Evolutionary conservation across 2,797 vertebrate genomes (phyloP).

Genomic region (Gallirallus australis): DNA sequence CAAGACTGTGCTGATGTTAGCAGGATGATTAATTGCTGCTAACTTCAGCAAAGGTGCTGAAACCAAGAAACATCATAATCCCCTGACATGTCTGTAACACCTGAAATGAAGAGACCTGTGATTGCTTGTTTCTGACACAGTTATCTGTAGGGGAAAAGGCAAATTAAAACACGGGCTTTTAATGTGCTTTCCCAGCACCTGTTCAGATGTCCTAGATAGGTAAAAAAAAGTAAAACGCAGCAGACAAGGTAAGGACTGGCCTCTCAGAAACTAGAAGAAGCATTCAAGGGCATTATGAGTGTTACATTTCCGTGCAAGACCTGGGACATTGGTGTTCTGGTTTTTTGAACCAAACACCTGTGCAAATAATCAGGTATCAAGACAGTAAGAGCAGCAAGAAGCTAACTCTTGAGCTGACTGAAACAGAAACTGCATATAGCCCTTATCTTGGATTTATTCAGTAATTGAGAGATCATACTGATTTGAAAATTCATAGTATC

Average conservation of each 20-base stretch:
- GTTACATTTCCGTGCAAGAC: not conserved
- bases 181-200: not conserved
- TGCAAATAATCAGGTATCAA: not conserved
- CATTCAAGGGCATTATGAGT: not conserved
- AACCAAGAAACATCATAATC: not conserved
- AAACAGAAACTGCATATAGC: not conserved
- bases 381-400: not conserved
- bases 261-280: not conserved
- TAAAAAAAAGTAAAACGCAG: not conserved
- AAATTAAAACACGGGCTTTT: not conserved
- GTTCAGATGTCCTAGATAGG: not conserved
- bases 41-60: not conserved
- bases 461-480: not conserved
- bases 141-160: not conserved
- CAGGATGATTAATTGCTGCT: not conserved
- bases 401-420: not conserved
- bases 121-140: not conserved
- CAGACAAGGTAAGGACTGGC: not conserved
- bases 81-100: not conserved
- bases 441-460: not conserved
- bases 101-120: not conserved
- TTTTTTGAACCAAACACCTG: not conserved
- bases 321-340: not conserved
- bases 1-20: not conserved
- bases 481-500: not conserved